Evolutionary conservation across 2,797 vertebrate genomes (phyloP).

Genomic region (Sebastes itinus): DNA sequence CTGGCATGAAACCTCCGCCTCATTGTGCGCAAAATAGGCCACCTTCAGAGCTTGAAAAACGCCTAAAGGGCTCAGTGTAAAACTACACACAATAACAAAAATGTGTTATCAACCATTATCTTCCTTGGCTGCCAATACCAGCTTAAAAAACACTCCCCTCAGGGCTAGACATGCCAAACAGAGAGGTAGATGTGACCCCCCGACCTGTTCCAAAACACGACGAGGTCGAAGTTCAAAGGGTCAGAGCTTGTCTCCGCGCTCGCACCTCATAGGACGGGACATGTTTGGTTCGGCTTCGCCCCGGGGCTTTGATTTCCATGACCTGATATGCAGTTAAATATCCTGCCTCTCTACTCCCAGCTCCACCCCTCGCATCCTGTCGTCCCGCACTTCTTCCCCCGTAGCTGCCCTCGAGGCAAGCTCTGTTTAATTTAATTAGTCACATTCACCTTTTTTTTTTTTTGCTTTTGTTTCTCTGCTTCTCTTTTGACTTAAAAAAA

Average conservation of each 20-base stretch:
- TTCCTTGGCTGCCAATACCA: slow-evolving; percentile 37
- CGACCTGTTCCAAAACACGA: slow-evolving; percentile 55
- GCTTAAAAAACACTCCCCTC: slow-evolving; percentile 45
- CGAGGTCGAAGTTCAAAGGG: slow-evolving; percentile 62
- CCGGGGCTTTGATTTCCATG: slow-evolving; percentile 67
- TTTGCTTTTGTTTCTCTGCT: slow-evolving; percentile 6
- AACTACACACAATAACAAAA: slow-evolving; percentile 43
- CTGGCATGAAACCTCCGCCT: slow-evolving; percentile 29
- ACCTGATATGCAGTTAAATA: slow-evolving; percentile 68
- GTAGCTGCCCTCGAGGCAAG: slow-evolving; percentile 51
- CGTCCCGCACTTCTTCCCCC: slow-evolving; percentile 17
- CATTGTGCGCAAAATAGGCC: slow-evolving; percentile 29
- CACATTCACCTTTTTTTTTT: slow-evolving; percentile 49
- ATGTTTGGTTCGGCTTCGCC: slow-evolving; percentile 62
- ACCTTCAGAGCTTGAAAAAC: slow-evolving; percentile 34
- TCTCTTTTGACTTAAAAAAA: slow-evolving; percentile 35
- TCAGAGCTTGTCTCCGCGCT: slow-evolving; percentile 59
- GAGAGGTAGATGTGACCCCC: slow-evolving; percentile 43
- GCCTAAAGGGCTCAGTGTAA: slow-evolving; percentile 13
- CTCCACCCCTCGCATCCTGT: slow-evolving; percentile 49
- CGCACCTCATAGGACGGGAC: slow-evolving; percentile 62
- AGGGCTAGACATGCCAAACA: slow-evolving; percentile 43
- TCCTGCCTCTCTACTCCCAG: slow-evolving; percentile 35
- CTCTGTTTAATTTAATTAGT: slow-evolving; percentile 68
- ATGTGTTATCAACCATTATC: slow-evolving; percentile 40